Evolutionary conservation across 2,113 vertebrate species (phyloP), one percentile per base, ranked within the genome.

Genomic region (Struthio camelus): DNA sequence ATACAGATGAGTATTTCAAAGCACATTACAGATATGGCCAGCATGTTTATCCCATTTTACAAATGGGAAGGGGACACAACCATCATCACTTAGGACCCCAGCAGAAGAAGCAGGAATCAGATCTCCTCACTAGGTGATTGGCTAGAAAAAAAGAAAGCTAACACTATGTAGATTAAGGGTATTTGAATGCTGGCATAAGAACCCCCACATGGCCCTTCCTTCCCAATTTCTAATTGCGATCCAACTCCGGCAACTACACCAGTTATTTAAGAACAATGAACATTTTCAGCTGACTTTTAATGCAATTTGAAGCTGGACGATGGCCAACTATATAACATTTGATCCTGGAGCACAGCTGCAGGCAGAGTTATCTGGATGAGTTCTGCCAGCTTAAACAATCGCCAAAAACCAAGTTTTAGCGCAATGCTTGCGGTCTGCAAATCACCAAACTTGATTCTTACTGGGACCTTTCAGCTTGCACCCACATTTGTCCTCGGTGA

Each of bases 221-320:
- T 95, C 72, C 93, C 42, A 0, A 70, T 50, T 25, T 90, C 87
- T 86, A 90, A 93, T 20, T 96, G 87, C 82, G 82, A 94, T 54
- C 72, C 85, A 86, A 34, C 51, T 81, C 94, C 96, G 92, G 90
- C 93, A 96, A 84, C 76, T 80, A 11, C 54, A 80, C 10, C 86
- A 80, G 22, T 80, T 95, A 51, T 85, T 97, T 53, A 94, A 96
- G 93, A 96, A 97, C 94, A 95, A 96, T 93, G 92, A 96, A 93
- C 90, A 88, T 96, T 96, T 97, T 95, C 96, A 96, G 94, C 87
- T 97, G 96, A 94, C 93, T 96, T 97, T 97, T 93, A 94, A 88
- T 90, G 92, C 96, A 93, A 75, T 80, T 92, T 88, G 90, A 71
- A 95, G 54, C 93, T 95, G 96, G 92, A 80, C 51, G 54, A 56